phyloP scores from a whole-genome alignment of 2,888 invertebrate genomes.

The Periphyllus acericola region DNA sequence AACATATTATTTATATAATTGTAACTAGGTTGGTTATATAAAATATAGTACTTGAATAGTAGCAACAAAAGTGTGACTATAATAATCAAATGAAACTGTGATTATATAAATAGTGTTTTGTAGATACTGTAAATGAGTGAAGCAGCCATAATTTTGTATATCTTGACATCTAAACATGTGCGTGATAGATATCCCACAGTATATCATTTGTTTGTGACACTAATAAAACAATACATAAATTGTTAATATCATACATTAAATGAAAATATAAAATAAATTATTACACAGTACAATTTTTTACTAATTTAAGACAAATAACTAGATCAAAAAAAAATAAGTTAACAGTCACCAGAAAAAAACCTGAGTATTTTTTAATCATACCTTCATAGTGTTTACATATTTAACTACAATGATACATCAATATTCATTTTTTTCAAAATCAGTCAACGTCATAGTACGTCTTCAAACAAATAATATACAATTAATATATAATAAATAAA shows the following conservation, averaged over 20 bases:
- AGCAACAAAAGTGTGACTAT: constrained; percentile 29
- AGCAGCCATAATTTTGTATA: constrained; percentile 26
- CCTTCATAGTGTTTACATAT: no score
- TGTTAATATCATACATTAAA: not conserved
- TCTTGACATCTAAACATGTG: constrained; percentile 49
- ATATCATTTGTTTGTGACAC: constrained; percentile 52
- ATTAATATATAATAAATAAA: not conserved
- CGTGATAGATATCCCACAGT: constrained; percentile 33
- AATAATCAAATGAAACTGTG: constrained; percentile 45
- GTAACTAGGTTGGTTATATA: not conserved
- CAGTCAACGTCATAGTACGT: no score
- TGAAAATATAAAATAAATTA: not conserved
- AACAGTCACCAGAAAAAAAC: no score
- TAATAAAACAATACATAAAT: constrained; percentile 9
- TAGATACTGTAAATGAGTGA: constrained; percentile 46
- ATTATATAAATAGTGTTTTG: constrained; percentile 53
- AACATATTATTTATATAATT: not conserved
- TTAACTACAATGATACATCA: no score
- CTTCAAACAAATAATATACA: no score
- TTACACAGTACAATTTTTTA: not conserved
- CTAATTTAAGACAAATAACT: no score
- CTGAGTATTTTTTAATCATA: no score
- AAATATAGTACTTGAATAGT: constrained; percentile 45
- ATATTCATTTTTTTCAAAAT: no score
- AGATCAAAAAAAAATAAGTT: no score